Evolutionary conservation across 2,888 invertebrate species (phyloP).

Genomic region (Platynereis dumerilii): DNA sequence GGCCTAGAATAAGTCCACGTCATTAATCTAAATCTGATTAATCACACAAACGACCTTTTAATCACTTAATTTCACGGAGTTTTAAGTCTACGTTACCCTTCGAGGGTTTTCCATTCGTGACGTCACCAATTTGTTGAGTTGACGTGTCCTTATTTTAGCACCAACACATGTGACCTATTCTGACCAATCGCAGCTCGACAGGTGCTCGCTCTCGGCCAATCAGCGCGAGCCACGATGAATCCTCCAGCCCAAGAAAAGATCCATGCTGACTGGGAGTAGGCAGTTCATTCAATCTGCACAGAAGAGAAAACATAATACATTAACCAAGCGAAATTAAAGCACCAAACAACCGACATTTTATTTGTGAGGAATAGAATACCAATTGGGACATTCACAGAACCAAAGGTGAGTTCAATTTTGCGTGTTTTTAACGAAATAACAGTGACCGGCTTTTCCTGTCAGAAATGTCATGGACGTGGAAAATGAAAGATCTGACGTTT

Average conservation of each 20-base stretch:
- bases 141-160: slow-evolving; percentile 20
- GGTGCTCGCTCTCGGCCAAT: slow-evolving; percentile 21
- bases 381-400: neutral
- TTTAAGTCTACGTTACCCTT: too few relatives aligned
- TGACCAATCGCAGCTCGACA: slow-evolving; percentile 26
- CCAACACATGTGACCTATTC: slow-evolving; percentile 13
- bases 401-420: neutral
- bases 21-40: neutral
- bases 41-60: neutral
- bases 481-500: too few relatives aligned
- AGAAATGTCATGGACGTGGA: too few relatives aligned
- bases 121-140: neutral
- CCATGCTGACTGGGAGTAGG: neutral
- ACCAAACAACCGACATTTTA: too few relatives aligned
- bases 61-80: too few relatives aligned
- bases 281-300: slow-evolving; percentile 4
- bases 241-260: slow-evolving; percentile 7
- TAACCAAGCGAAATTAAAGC: too few relatives aligned
- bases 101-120: too few relatives aligned
- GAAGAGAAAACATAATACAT: too few relatives aligned
- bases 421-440: neutral
- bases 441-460: too few relatives aligned
- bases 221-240: slow-evolving; percentile 25
- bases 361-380: neutral
- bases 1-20: neutral